Base-by-base conservation (phyloP, 1,140 invertebrate genomes). In the Metopolophium dirhodum region DNA sequence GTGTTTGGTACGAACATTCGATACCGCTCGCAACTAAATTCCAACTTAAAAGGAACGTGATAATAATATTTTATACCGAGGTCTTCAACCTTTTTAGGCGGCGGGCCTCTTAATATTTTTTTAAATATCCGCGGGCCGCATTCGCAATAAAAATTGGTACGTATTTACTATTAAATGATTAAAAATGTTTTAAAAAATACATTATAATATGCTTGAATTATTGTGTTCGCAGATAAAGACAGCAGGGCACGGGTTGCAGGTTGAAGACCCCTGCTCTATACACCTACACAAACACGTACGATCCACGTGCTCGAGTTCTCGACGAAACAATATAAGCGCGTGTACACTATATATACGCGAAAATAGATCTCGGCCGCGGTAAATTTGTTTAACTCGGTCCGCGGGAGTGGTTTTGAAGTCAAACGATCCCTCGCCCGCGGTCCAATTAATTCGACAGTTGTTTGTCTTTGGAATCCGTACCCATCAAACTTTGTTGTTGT, bases 381-480 rank as follows among this genome's bases (percentile, higher is more conserved):
- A 23, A 57, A 90, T 90, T 90, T 90, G 82, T 83, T 20, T 37
- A 54, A 23, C 68, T 91, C 7, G 61, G 41, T 68, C 61, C 20
- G 23, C n/a, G 51, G 49, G 51, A 90, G 41, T 88, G 87, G 35
- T 88, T 88, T 88, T 35, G 37, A 49, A 91, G 90, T 68, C 90
- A 91, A 91, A 49, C 9, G 41, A 23, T 26, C 61, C 57, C 45
- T 85, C 37, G 82, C 82, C 3, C 61, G 30, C 14, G 61, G 47
- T 92, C 45, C 91, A 92, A 92, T 92, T 92, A 92, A 92, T 83
- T 83, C 77, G 91, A 92, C 91, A 26, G 47, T 92, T 92, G 91
- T 92, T 92, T 92, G 91, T 92, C 23, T 92, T 92, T 41, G 45
- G 91, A 83, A 61, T 90, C 54, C 54, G 7, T 47, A 30, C 8